Evolutionary conservation across 1,140 invertebrate genomes (phyloP).

Genomic region (Diorhabda sublineata): DNA sequence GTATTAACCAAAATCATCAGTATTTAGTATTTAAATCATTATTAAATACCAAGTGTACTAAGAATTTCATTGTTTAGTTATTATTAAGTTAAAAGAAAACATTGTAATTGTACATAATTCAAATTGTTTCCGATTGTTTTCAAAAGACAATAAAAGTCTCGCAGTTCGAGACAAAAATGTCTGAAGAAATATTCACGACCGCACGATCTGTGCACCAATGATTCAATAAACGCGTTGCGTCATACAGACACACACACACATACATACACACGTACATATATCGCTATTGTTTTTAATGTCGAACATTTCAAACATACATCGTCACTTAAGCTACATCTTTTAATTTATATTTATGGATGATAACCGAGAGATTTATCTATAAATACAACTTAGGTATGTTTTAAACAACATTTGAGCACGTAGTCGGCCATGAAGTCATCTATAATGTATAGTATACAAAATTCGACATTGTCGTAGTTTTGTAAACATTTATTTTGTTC

Average conservation of each 20-base stretch:
- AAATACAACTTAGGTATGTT: slow-evolving; percentile 17
- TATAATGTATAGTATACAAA: no score
- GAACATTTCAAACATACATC: slow-evolving; percentile 21
- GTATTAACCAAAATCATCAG: no score
- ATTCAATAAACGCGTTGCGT: slow-evolving; percentile 14
- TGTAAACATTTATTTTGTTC: no score
- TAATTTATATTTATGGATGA: slow-evolving; percentile 21
- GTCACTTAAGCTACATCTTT: slow-evolving; percentile 22
- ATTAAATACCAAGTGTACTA: no score
- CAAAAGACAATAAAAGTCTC: no score
- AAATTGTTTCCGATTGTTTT: no score
- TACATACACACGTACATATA: neutral
- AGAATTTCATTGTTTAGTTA: no score
- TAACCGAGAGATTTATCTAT: slow-evolving; percentile 22
- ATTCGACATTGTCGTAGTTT: no score
- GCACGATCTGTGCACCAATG: neutral
- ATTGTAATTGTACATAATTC: no score
- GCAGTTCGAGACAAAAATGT: no score
- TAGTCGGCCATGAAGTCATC: slow-evolving; percentile 14
- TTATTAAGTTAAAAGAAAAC: no score
- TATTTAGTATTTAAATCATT: no score
- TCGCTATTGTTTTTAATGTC: slow-evolving; percentile 18
- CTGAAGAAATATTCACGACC: neutral
- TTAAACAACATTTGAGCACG: slow-evolving; percentile 18
- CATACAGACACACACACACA: neutral